Conservation (phyloP, 2,797 vertebrate species). For the Lemur catta region DNA sequence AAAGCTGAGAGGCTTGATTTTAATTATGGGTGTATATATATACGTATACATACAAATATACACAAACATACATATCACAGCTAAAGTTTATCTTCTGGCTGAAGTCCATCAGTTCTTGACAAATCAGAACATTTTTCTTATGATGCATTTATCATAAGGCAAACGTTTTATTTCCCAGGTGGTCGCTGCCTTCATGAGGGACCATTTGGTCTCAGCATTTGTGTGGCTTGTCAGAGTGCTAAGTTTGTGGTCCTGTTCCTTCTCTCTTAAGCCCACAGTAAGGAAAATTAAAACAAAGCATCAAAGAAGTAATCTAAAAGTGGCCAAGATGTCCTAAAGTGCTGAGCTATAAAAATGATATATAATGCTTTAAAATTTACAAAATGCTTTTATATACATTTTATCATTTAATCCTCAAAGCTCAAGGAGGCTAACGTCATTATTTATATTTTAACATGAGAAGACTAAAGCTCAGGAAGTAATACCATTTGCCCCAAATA, state of each 20-base stretch:
- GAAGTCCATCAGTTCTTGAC: neutral
- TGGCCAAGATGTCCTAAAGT: neutral
- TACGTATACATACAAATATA: too few species aligned
- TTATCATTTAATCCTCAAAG: neutral
- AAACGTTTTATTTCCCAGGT: neutral
- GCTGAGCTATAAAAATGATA: neutral
- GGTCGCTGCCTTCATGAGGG: neutral
- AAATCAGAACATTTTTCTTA: neutral
- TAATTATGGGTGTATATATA: neutral
- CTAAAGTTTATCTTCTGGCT: neutral
- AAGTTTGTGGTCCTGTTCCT: neutral
- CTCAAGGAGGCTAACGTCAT: neutral
- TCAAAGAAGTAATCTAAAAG: neutral
- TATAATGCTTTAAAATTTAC: neutral
- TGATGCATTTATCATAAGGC: neutral
- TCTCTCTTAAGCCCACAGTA: neutral
- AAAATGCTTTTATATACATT: neutral
- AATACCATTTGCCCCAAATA: neutral
- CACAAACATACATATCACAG: neutral
- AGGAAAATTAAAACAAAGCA: neutral
- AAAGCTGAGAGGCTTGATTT: neutral
- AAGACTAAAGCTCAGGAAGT: neutral
- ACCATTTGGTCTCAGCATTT: neutral
- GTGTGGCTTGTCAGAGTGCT: neutral
- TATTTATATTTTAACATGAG: neutral